Percentiles rank a stretch among this genome's conserved stretches.
Evolutionary conservation across 2,797 vertebrate genomes (phyloP).

Genomic region (Craterocephalus amniculus): DNA sequence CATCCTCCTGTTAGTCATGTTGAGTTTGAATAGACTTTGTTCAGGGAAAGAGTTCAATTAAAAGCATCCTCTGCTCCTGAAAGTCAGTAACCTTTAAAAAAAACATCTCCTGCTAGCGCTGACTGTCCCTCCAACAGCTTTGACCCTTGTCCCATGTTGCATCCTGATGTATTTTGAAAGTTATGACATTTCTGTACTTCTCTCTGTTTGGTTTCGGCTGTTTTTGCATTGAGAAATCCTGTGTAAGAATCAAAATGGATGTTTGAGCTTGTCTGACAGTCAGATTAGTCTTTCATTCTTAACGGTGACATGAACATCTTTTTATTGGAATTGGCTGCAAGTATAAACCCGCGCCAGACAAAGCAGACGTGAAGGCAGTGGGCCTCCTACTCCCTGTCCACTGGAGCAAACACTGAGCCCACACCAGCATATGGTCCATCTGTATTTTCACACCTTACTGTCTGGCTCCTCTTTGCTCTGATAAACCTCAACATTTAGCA

Average conservation of each 20-base stretch:
- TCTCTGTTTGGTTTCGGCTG: constrained; percentile 38
- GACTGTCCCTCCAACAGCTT: constrained; percentile 2
- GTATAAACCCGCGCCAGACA: constrained; percentile 48
- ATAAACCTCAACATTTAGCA: constrained; percentile 71
- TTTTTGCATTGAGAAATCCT: constrained; percentile 6
- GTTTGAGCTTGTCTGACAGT: background rate
- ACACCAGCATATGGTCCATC: constrained; percentile 81
- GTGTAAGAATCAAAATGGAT: background rate
- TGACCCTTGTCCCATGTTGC: constrained; percentile 33
- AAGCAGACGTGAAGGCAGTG: constrained; percentile 79
- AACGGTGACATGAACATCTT: background rate
- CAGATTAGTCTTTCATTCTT: background rate
- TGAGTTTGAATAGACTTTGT: constrained; percentile 32
- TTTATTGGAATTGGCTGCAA: constrained; percentile 24
- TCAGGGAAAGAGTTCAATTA: constrained; percentile 14
- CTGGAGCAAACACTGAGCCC: constrained; percentile 65
- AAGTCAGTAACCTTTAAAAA: constrained; percentile 22
- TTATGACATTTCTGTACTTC: constrained; percentile 44
- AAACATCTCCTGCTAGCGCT: constrained; percentile 2
- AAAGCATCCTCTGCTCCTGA: constrained; percentile 6
- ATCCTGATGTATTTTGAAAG: constrained; percentile 38
- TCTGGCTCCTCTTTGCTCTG: constrained; percentile 76
- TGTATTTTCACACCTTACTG: constrained; percentile 77
- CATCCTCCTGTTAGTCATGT: constrained; percentile 16
- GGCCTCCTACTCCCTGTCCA: constrained; percentile 69